Base-by-base conservation (phyloP, 2,888 invertebrate genomes). In the Torymus aiolomorphi region DNA sequence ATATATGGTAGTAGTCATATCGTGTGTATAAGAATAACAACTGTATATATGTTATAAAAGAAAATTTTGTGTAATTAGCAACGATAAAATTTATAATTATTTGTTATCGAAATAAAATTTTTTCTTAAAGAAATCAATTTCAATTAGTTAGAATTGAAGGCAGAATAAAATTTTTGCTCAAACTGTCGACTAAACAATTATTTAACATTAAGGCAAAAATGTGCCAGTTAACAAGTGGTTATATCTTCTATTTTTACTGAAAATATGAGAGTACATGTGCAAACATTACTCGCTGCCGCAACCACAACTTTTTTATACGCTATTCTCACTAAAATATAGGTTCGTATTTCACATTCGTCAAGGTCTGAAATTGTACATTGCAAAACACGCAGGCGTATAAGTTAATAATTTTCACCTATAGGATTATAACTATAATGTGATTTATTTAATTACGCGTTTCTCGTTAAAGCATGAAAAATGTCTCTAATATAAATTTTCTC, bases 291-390 rank as follows among this genome's bases (percentile, higher is more conserved):
- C 8, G 57, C 59, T 67, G 72, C 76, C 76, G 62, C 72, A 80
- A 80, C 76, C 72, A 72, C 76, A 76, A 71, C 72, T 76, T 80
- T 80, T 80, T 76, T 67, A 76, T 76, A 51, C 51, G 70, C 67
- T 76, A 66, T 80, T 76, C 71, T 51, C 61, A 72, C 76, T 80
- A 80, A 76, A 80, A 80, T 80, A 80, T 76, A 80, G 76, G 76
- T 80, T 80, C 76, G 76, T 67, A 72, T 76, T 76, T 72, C 71
- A 80, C 62, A 80, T 80, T 76, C 80, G 66, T 72, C 80, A 80
- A 80, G 80, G 80, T 76, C 76, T 80, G 61, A 72, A 76, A 76
- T 76, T 71, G 76, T 76, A 49, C 67, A 62, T 80, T 80, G 80
- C 80, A 76, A 80, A 80, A 80, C 66, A 66, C 74, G 76, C 63